Evolutionary conservation across 2,888 invertebrate genomes (phyloP), one percentile per base, ranked within the genome.

Genomic region (Leptinotarsa tumamoca): DNA sequence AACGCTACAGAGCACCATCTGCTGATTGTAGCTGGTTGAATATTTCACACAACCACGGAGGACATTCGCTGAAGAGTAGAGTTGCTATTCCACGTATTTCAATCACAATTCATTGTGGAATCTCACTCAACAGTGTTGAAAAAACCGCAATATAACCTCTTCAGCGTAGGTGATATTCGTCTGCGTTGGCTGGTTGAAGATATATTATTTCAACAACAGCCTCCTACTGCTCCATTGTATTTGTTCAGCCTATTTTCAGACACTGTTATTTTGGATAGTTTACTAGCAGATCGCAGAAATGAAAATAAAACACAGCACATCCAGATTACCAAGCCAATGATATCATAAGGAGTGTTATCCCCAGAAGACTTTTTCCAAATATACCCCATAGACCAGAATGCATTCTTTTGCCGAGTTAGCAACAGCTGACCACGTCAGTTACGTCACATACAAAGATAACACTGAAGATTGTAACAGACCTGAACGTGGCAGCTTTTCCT

Each of bases 391-490:
- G 89, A 75, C 93, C 93, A 7, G 95, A 95, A 96, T 96, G 87
- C 97, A 97, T 56, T 90, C 89, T 67, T 87, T 91, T 86, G 96
- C 94, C 85, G 94, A 94, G 89, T 98, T 99, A 80, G 96, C 94
- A 87, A 99, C 94, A 43, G 98, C 96, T 1, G 99, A 98, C 99
- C 99, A 99, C 71, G 99, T 99, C 82, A 99, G 91, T 88, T 97
- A 99, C 85, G 96, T 92, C 17, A 97, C 95, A 88, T 99, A 99
- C 18, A 98, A 90, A 4, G 96, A 93, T 68, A 99, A 97, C 74
- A 98, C 91, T 0, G 98, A 95, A 1, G 99, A 95, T 90, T 98
- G 98, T 76, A 97, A 91, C 33, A 99, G 91, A 43, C 99, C 99
- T 63, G 98, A 98, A 83, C 95, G 93, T 0, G 97, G 96, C 84